Base-by-base conservation (phyloP, 2,113 vertebrate species). In the Nibea albiflora region DNA sequence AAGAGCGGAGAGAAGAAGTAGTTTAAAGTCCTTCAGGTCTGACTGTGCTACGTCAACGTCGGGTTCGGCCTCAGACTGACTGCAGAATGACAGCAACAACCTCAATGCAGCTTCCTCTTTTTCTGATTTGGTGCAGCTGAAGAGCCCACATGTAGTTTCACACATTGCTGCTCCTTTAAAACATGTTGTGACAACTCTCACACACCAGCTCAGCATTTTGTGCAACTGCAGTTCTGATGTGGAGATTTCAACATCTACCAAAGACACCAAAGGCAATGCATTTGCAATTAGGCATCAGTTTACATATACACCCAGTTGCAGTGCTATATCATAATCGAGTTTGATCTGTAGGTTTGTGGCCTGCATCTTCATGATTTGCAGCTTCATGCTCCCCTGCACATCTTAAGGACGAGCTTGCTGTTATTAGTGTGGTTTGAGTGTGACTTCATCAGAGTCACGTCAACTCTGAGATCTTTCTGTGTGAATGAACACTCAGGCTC, bases 51-150 rank as follows among this genome's bases (percentile, higher is more conserved):
- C 20, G 64, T 71, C 53, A 67, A 44, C 5, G 46, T 47, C 14
- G 16, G 3, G 35, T 49, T 58, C 8, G 69, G 39, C 63, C 47
- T 66, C 65, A 39, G 4, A 46, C 61, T 35, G 69, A 76, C 46
- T 8, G 19, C 62, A 58, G 1, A 84, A 63, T 81, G 63, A 1
- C 77, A 76, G 76, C n/a, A 44, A 11, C 81, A 73, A 63, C 60
- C 82, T 86, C 49, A 31, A 20, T 22, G 6, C 63, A n/a, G 81
- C 89, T 94, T 93, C 90, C 93, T 91, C 90, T 91, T 89, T 56
- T 53, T 60, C 22, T 91, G 60, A 24, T 47, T 78, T 16, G 42
- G 17, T 42, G 49, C 22, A 26, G 60, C 82, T 77, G 53, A 80
- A 3, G 52, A 49, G 52, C 68, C 49, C 35, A 26, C 67, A 80